A percentile compares a stretch with the other conserved stretches of the same genome.
These are phyloP conservation scores for Poecilia gillii DNA, from an alignment of 2,797 vertebrate species.

Conservation along the genomic window DNA sequence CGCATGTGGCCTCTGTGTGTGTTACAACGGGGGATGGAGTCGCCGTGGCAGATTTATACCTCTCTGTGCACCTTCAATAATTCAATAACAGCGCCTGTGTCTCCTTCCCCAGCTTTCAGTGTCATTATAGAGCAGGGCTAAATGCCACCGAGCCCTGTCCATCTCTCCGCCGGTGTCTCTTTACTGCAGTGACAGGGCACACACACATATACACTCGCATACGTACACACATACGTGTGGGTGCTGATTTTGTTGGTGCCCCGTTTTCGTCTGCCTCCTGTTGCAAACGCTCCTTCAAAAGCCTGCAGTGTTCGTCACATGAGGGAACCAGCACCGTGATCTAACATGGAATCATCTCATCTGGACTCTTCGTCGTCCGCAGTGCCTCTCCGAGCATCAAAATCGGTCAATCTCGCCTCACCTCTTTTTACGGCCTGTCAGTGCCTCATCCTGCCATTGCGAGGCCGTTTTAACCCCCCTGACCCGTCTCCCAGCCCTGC, in stretches of 20 bases:
- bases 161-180: slow-evolving; percentile 57
- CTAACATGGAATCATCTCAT: slow-evolving; percentile 18
- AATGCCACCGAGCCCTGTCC: slow-evolving; percentile 74
- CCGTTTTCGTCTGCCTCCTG: slow-evolving; percentile 59
- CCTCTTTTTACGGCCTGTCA: slow-evolving; percentile 59
- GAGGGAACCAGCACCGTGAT: slow-evolving; percentile 16
- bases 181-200: slow-evolving; percentile 36
- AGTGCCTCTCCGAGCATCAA: slow-evolving; percentile 41
- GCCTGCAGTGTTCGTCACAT: slow-evolving; percentile 32
- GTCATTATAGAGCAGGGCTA: slow-evolving; percentile 76
- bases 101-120: slow-evolving; percentile 69
- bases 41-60: slow-evolving; percentile 77
- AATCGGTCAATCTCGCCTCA: slow-evolving; percentile 52
- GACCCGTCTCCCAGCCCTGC: slow-evolving; percentile 69
- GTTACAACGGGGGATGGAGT: slow-evolving; percentile 61
- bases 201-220: slow-evolving; percentile 29
- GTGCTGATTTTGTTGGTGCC: slow-evolving; percentile 43
- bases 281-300: slow-evolving; percentile 47
- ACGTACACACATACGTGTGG: slow-evolving; percentile 16
- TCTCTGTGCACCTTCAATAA: slow-evolving; percentile 78
- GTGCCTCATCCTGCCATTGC: slow-evolving; percentile 63
- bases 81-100: slow-evolving; percentile 77
- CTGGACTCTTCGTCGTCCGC: slow-evolving; percentile 1
- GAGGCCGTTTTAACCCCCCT: slow-evolving; percentile 75
- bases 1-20: slow-evolving; percentile 59